Conservation (phyloP, 2,888 invertebrate genomes). For the Morpho achilles region DNA sequence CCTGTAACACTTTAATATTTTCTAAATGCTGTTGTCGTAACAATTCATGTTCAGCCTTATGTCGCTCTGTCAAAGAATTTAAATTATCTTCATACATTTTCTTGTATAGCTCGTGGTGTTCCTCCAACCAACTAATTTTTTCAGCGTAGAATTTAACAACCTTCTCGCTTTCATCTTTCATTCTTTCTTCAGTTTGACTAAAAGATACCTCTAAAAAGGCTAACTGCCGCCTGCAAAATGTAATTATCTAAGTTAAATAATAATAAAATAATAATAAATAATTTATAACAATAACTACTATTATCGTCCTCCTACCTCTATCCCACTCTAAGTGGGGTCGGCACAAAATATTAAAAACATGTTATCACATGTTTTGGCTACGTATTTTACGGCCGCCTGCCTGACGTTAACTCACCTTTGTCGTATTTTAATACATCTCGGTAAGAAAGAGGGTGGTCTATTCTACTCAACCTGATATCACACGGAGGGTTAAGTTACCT, state of each 20-base stretch:
- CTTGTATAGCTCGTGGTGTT: slow-evolving; percentile 69
- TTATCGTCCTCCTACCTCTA: too few relatives aligned
- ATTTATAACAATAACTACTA: not conserved
- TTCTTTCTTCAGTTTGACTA: slow-evolving; percentile 76
- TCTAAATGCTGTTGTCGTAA: slow-evolving; percentile 69
- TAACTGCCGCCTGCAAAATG: slow-evolving; percentile 73
- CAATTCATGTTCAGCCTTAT: slow-evolving; percentile 61
- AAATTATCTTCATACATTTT: slow-evolving; percentile 75
- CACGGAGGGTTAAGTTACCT: too few relatives aligned
- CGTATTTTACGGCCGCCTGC: too few relatives aligned
- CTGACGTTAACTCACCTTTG: too few relatives aligned
- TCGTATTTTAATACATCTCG: too few relatives aligned
- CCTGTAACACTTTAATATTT: slow-evolving; percentile 60
- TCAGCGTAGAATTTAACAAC: slow-evolving; percentile 69
- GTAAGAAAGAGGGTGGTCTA: too few relatives aligned
- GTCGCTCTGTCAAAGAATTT: slow-evolving; percentile 62
- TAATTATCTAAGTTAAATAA: not conserved
- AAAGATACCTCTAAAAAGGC: slow-evolving; percentile 77
- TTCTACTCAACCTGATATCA: too few relatives aligned
- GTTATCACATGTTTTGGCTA: too few relatives aligned
- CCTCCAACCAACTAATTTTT: slow-evolving; percentile 73
- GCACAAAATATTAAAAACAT: too few relatives aligned
- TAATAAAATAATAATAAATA: too few relatives aligned
- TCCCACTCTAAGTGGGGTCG: too few relatives aligned
- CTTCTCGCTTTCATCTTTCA: slow-evolving; percentile 79